Base-by-base conservation (phyloP, 2,113 vertebrate species). In the Azemiops feae region DNA sequence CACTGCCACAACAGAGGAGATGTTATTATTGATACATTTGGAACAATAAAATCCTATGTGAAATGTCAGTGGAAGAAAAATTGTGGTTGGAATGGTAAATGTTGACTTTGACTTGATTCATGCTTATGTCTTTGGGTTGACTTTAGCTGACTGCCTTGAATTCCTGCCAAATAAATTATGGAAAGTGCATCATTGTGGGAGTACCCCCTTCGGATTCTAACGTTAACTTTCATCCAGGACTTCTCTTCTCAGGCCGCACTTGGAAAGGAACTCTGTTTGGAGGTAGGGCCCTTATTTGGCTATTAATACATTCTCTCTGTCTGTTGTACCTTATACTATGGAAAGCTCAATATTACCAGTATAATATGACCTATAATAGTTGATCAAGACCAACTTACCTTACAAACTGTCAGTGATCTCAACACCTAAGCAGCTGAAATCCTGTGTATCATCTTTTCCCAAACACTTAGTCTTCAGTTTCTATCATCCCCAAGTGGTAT, bases 201-300 rank as follows among this genome's bases (percentile, higher is more conserved):
- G 54, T 95, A 14, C 57, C 98, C 94, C 98, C 98, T 54, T 16
- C 97, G 95, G 87, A 95, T 85, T 1, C 97, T 81, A 88, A 95
- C 0, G 94, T 99, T 92, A 95, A 22, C 0, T 96, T 98, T 5
- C 16, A 95, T 45, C 97, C 98, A 2, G 92, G 97, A 89, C 96
- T 98, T 12, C 91, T 99, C 87, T 97, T 99, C 90, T 95, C 96
- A 93, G 98, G 98, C 20, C 96, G 98, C 23, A 98, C 95, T 0
- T 96, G 98, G 96, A 98, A 98, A 94, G 98, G 98, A 12, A 98
- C 97, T 0, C 34, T 98, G 88, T 98, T 98, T 97, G 98, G 98
- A 96, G 98, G 98, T 98, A 93, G 97, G 93, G n/a, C 25, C 54
- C 86, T 34, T 30, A n/a, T 93, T 94, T 43, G 92, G 30, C 57